These are phyloP conservation scores for Ceratina calcarata DNA, from an alignment of 1,140 invertebrate genomes.

Conservation along the genomic window DNA sequence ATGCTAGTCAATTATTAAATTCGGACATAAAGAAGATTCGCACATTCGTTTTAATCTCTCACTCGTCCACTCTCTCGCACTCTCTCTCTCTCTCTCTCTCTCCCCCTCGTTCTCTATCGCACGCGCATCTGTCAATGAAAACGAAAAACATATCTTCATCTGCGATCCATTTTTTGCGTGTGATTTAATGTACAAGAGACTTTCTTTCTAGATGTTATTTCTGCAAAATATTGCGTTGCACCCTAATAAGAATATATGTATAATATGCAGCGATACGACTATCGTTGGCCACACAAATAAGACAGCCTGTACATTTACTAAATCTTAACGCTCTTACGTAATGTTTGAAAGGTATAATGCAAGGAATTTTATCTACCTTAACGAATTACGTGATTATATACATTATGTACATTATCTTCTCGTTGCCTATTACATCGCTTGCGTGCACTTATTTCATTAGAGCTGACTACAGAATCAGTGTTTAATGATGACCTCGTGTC, in stretches of 20 bases:
- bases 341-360: constrained; percentile 76
- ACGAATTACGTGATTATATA: constrained; percentile 72
- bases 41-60: too few species aligned
- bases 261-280: constrained; percentile 54
- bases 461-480: constrained; percentile 62
- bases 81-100: too few species aligned
- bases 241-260: constrained; percentile 30
- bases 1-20: constrained; percentile 25
- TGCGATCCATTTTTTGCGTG: neutral
- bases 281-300: constrained; percentile 64
- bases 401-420: constrained; percentile 73
- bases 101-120: neutral
- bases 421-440: constrained; percentile 58
- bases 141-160: constrained; percentile 1
- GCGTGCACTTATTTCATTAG: constrained; percentile 58
- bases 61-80: too few species aligned
- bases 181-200: constrained; percentile 47
- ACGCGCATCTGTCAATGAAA: neutral
- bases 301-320: constrained; percentile 66
- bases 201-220: constrained; percentile 34
- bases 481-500: constrained; percentile 17
- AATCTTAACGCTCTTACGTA: constrained; percentile 71
- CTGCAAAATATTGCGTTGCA: constrained; percentile 57
- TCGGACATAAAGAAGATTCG: constrained; percentile 11
- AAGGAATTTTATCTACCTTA: constrained; percentile 69